Evolutionary conservation across 2,888 invertebrate genomes (phyloP), one percentile per base, ranked within the genome.

Genomic region (Drosophila koepferae): DNA sequence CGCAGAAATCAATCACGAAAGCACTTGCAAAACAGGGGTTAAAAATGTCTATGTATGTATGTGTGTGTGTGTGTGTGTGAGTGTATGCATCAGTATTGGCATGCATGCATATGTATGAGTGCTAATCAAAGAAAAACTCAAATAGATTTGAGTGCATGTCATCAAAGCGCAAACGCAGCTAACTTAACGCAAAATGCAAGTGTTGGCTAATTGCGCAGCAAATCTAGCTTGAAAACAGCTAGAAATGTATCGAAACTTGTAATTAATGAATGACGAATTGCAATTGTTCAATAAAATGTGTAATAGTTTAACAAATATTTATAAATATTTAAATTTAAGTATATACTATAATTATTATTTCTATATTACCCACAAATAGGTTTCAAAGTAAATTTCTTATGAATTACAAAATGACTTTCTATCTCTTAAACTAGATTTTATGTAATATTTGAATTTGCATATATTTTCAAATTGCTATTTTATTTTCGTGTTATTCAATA

Each of bases 1-100:
- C 36, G 41, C 7, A 34, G 28, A 81, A 82, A 82, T 81, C 77
- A 82, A 82, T 77, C 83, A 82, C 61, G 49, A 31, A 51, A 12
- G n/a, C 23, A 9, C 44, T 51, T 23, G 43, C 14, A 5, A n/a
- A 60, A 49, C 31, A 28, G 10, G 40, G 60, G 40, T n/a, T n/a
- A n/a, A n/a, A n/a, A n/a, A n/a, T n/a, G n/a, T 8, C 2, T 10
- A 16, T 46, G 8, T 3, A 4, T 46, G 16, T 20, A 2, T 16
- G 20, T 8, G 3, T 34, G 36, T 8, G 4, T 34, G 12, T 48
- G 9, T 46, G 2, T 4, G 10, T 12, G 3, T 10, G n/a, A n/a
- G 3, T 36, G 10, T 36, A 10, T 36, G 38, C 34, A 34, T 9
- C 28, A 10, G 34, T 40, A 16, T 40, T 40, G 16, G 16, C 16